Evolutionary conservation across 2,797 vertebrate species (phyloP).

Genomic region (Tiaroga cobitis): DNA sequence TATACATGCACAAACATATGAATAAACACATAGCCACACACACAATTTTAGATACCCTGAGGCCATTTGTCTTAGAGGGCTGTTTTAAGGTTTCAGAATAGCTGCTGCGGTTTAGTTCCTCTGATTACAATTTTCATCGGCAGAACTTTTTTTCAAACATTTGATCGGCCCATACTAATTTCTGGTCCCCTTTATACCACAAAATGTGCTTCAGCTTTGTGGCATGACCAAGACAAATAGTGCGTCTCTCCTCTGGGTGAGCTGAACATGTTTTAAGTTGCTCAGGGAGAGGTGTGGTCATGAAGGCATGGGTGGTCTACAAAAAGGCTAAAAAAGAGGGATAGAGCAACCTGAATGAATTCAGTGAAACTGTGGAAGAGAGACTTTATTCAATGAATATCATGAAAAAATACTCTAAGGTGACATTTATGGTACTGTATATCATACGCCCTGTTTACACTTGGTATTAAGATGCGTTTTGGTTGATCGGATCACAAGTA

Average conservation of each 20-base stretch:
- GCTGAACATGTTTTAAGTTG: slow-evolving; percentile 61
- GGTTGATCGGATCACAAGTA: no score
- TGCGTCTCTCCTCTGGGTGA: slow-evolving; percentile 66
- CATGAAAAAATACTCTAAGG: not conserved
- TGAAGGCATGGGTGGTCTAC: slow-evolving; percentile 76
- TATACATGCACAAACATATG: not conserved
- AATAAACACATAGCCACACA: slow-evolving; percentile 11
- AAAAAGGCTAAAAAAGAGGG: slow-evolving; percentile 56
- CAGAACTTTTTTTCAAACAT: slow-evolving; percentile 48
- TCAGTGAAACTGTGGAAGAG: slow-evolving; percentile 41
- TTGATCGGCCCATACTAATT: slow-evolving; percentile 62
- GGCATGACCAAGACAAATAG: slow-evolving; percentile 74
- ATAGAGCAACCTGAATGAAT: slow-evolving; percentile 47
- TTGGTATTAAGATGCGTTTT: no score
- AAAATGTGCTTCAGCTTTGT: slow-evolving; percentile 76
- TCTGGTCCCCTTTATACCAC: slow-evolving; percentile 68
- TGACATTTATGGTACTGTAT: not conserved
- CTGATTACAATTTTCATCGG: slow-evolving; percentile 43
- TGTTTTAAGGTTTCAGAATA: slow-evolving; percentile 42
- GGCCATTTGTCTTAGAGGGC: slow-evolving; percentile 24
- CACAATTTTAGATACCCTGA: slow-evolving; percentile 42
- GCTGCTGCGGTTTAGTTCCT: slow-evolving; percentile 39
- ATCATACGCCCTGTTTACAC: no score
- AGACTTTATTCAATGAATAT: slow-evolving; percentile 1
- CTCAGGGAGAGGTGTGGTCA: slow-evolving; percentile 71